Base-by-base conservation (phyloP, 2,113 vertebrate species). In the Anser cygnoides region DNA sequence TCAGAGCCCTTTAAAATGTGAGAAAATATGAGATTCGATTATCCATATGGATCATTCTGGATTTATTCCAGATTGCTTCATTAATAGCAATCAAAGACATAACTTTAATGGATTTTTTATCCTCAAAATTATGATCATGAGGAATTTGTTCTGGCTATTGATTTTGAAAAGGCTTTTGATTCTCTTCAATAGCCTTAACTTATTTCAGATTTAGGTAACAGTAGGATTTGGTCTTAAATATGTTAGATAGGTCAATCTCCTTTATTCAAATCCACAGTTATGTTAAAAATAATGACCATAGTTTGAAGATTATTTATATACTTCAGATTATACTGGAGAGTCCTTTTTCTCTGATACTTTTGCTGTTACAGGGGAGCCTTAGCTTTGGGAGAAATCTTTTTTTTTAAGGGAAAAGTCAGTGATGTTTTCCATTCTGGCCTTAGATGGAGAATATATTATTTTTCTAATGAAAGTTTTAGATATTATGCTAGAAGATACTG, bases 401-500 rank as follows among this genome's bases (percentile, higher is more conserved):
- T 46, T 89, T 94, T 72, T 84, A 84, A 95, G 57, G 49, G 54
- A 55, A 74, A 84, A 89, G 28, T 87, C 77, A 67, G 81, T 66
- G 59, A 75, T 89, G 73, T 94, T 96, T 96, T 86, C 71, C 33
- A 61, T 90, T 94, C 65, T 93, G 72, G 57, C 68, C 41, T 86
- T 93, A 93, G 79, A 58, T 87, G 62, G 67, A 93, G 76, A 84
- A 54, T 68, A 92, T 50, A 63, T 80, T 91, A 59, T 97, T 97
- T 98, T 96, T 97, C 97, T 97, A 98, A 97, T 86, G 96, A 97
- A 97, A 95, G 91, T 97, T 97, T 97, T 95, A 95, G 96, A 93
- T 94, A 85, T 95, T 96, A 82, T 95, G 54, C 95, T 97, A 95
- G 63, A 97, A 98, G 97, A 97, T 96, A 97, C 96, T 96, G 96